These are phyloP conservation scores for Drosophila melanogaster DNA, from an alignment of 1,140 invertebrate species.

Conservation along the genomic window DNA sequence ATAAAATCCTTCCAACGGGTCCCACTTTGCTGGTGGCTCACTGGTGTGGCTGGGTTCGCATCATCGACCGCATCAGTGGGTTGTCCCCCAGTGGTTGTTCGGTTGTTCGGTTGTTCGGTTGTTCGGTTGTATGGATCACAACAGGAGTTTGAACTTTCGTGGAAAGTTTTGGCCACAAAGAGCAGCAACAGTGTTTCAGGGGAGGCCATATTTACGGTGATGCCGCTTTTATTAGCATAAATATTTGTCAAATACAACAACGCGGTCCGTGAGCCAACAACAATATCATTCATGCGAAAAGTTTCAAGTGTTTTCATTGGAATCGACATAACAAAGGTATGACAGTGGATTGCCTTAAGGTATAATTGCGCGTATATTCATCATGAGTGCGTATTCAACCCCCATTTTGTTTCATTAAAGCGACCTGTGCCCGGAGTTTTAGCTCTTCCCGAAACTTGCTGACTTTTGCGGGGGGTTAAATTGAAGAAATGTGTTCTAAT, in stretches of 20 bases:
- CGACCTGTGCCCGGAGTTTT: slow-evolving; percentile 22
- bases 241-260: slow-evolving; percentile 74
- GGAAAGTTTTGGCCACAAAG: slow-evolving; percentile 46
- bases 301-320: slow-evolving; percentile 73
- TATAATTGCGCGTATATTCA: slow-evolving; percentile 27
- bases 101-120: slow-evolving; percentile 14
- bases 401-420: slow-evolving; percentile 72
- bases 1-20: not conserved
- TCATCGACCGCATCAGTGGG: slow-evolving; percentile 41
- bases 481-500: slow-evolving; percentile 82
- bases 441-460: slow-evolving; percentile 29
- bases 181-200: slow-evolving; percentile 43
- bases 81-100: slow-evolving; percentile 27
- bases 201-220: slow-evolving; percentile 7
- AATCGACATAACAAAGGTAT: slow-evolving; percentile 70
- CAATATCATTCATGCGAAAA: slow-evolving; percentile 74
- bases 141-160: slow-evolving; percentile 30
- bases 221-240: slow-evolving; percentile 75
- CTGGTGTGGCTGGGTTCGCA: slow-evolving; percentile 6
- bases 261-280: slow-evolving; percentile 21
- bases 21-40: slow-evolving; percentile 19
- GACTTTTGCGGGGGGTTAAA: slow-evolving; percentile 64
- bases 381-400: slow-evolving; percentile 8
- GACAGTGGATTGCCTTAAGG: slow-evolving; percentile 23
- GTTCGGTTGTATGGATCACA: slow-evolving; percentile 9